A percentile compares a stretch with the other conserved stretches of the same genome.
These are phyloP conservation scores for Meloidogyne chitwoodi DNA, from an alignment of 1,140 invertebrate species.

Conservation along the genomic window DNA sequence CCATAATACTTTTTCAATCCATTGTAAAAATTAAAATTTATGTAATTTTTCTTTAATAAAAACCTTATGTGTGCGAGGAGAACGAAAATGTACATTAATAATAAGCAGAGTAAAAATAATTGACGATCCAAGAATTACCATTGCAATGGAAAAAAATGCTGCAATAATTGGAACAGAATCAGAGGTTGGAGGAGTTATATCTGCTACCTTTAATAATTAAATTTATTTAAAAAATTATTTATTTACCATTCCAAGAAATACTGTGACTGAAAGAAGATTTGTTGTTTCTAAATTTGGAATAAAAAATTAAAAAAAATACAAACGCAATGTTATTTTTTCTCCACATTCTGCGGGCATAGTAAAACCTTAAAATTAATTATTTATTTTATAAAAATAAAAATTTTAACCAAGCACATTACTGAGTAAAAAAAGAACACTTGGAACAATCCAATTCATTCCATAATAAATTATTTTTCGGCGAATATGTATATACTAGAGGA, in stretches of 20 bases:
- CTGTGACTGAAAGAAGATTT: constrained; percentile 83
- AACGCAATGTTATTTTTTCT: constrained; percentile 72
- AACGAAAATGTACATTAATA: constrained; percentile 52
- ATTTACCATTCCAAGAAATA: constrained; percentile 76
- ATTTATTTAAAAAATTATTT: neutral
- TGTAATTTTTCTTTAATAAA: neutral
- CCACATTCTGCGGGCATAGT: constrained; percentile 86
- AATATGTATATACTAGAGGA: constrained; percentile 62
- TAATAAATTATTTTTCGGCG: constrained; percentile 79
- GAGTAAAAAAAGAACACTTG: constrained; percentile 80
- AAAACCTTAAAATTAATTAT: constrained; percentile 66
- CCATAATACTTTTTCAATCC: too few species aligned
- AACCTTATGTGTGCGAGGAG: constrained; percentile 54
- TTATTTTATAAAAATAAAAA: neutral
- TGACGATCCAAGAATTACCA: constrained; percentile 53
- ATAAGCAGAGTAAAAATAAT: constrained; percentile 53
- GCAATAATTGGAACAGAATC: constrained; percentile 77
- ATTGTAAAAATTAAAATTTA: too few species aligned
- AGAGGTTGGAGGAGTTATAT: constrained; percentile 77
- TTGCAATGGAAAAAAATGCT: constrained; percentile 56
- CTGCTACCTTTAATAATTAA: constrained; percentile 66
- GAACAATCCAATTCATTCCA: constrained; percentile 78
- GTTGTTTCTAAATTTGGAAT: constrained; percentile 67
- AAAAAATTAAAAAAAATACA: constrained; percentile 3
- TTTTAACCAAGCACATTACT: constrained; percentile 70